Conservation (phyloP, 2,888 invertebrate species). For the Biston betularia region DNA sequence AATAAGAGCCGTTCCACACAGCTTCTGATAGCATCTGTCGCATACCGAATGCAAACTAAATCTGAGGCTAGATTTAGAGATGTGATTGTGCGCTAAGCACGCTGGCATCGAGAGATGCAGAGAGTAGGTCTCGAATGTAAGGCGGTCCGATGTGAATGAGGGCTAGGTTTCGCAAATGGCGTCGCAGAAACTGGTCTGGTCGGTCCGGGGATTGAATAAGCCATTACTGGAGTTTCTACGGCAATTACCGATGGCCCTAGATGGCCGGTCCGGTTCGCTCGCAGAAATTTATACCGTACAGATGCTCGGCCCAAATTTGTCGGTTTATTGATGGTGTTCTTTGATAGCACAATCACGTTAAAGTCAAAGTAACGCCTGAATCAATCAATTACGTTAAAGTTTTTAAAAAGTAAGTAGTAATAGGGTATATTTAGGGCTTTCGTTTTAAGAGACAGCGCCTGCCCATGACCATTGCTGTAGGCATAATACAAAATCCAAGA, state of each 20-base stretch:
- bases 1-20: constrained; percentile 21
- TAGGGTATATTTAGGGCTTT: no score
- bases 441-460: no score
- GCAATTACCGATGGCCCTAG: constrained; percentile 73
- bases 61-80: constrained; percentile 38
- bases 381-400: no score
- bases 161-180: constrained; percentile 38
- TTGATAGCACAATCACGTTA: neutral
- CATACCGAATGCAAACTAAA: constrained; percentile 20
- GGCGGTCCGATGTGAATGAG: constrained; percentile 46
- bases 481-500: no score
- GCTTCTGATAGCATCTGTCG: constrained; percentile 30
- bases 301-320: constrained; percentile 59
- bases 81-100: constrained; percentile 13
- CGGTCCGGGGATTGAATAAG: constrained; percentile 69
- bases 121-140: constrained; percentile 12
- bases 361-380: no score
- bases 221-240: constrained; percentile 77
- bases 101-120: neutral
- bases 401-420: no score
- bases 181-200: constrained; percentile 59
- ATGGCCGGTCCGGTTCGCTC: constrained; percentile 61
- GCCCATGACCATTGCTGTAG: no score
- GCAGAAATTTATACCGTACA: constrained; percentile 67
- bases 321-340: constrained; percentile 25